Percentiles rank a stretch among this genome's conserved stretches.
Conservation (phyloP, 2,888 invertebrate genomes). For the Volucella inanis region DNA sequence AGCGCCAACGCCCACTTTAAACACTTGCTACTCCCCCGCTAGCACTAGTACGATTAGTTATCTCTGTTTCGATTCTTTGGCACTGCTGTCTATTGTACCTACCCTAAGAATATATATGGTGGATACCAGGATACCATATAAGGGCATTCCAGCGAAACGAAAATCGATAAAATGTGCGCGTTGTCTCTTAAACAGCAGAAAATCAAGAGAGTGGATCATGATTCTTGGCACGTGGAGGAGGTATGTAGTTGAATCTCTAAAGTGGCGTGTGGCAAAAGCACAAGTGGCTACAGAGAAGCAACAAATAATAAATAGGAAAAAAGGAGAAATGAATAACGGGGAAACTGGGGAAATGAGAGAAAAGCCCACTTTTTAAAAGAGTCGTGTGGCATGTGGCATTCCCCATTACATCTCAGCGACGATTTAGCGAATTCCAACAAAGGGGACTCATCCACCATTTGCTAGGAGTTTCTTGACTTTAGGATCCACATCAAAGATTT, state of each 20-base stretch:
- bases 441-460: conserved; percentile 10
- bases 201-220: conserved; percentile 19
- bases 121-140: conserved; percentile 61
- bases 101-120: conserved; percentile 63
- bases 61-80: conserved; percentile 13
- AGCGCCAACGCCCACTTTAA: conserved; percentile 66
- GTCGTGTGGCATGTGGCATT: conserved; percentile 1
- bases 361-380: conserved; percentile 39
- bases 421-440: not conserved
- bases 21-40: conserved; percentile 3
- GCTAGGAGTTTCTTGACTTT: conserved; percentile 51
- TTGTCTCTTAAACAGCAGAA: conserved; percentile 42
- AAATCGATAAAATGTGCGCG: conserved; percentile 68
- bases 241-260: not conserved
- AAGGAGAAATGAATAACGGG: no score
- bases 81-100: conserved; percentile 41
- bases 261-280: no score
- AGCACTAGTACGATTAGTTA: not conserved
- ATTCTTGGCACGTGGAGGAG: not conserved
- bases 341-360: conserved; percentile 24
- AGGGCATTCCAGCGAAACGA: conserved; percentile 63
- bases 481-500: conserved; percentile 1
- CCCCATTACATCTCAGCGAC: conserved; percentile 47
- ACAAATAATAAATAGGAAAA: no score
- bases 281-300: no score